Percentiles rank a stretch among this genome's conserved stretches.
These are phyloP conservation scores for Esox masquinongy DNA, from an alignment of 2,797 vertebrate species.

Conservation along the genomic window DNA sequence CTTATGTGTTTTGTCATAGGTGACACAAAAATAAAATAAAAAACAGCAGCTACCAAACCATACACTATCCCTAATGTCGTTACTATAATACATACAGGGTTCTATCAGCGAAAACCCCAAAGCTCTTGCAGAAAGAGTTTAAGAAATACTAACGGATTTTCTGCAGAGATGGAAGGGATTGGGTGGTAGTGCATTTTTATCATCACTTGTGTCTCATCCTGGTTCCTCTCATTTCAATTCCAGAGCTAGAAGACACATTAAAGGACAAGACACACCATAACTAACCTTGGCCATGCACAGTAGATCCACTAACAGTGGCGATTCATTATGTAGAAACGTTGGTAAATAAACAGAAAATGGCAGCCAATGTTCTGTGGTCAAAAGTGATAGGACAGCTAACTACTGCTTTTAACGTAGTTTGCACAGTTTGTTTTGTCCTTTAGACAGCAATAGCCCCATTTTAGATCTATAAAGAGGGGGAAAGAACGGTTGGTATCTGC, in stretches of 20 bases:
- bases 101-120: background rate
- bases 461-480: constrained; percentile 35
- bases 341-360: background rate
- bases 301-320: constrained; percentile 10
- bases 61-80: constrained; percentile 22
- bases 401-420: background rate
- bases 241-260: constrained; percentile 18
- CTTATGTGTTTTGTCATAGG: constrained; percentile 25
- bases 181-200: constrained; percentile 10
- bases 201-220: constrained; percentile 18
- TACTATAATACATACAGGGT: constrained; percentile 13
- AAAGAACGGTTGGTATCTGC: constrained; percentile 24
- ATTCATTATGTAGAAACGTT: background rate
- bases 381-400: background rate
- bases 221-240: constrained; percentile 1
- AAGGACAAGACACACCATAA: constrained; percentile 8
- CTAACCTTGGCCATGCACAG: background rate
- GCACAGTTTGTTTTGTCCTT: background rate
- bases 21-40: constrained; percentile 7
- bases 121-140: constrained; percentile 20
- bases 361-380: background rate
- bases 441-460: constrained; percentile 2
- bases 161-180: constrained; percentile 14
- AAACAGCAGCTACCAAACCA: constrained; percentile 31
- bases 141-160: constrained; percentile 17